Evolutionary conservation across 2,888 invertebrate species (phyloP).

Genomic region (Hemicrepidius hirtus): DNA sequence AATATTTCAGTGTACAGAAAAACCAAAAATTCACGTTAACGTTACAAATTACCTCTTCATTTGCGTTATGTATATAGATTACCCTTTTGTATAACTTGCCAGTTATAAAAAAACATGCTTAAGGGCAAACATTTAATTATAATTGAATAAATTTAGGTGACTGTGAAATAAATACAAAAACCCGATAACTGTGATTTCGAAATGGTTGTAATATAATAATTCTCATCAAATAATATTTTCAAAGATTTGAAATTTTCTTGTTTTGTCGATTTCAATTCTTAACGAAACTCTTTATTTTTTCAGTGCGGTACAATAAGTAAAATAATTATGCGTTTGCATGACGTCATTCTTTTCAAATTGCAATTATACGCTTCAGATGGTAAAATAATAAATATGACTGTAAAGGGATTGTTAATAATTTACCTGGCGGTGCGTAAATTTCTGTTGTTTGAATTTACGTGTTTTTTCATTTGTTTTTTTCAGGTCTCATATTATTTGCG

Average conservation of each 20-base stretch:
- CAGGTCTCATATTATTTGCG: constrained; percentile 14
- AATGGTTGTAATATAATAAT: too few relatives aligned
- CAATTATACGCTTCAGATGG: neutral
- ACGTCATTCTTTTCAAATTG: neutral
- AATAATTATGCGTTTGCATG: neutral
- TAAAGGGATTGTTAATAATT: constrained; percentile 22
- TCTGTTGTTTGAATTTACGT: constrained; percentile 18
- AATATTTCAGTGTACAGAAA: constrained; percentile 39
- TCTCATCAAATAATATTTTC: too few relatives aligned
- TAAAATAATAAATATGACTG: constrained; percentile 18
- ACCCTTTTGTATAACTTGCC: too few relatives aligned
- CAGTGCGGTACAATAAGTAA: too few relatives aligned
- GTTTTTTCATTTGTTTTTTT: constrained; percentile 23
- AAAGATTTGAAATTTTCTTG: neutral
- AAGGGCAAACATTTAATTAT: too few relatives aligned
- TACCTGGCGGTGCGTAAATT: constrained; percentile 12
- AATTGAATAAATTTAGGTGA: too few relatives aligned
- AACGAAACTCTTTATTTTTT: too few relatives aligned
- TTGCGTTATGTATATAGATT: neutral
- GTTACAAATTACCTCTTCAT: constrained; percentile 14
- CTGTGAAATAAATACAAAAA: too few relatives aligned
- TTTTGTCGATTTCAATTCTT: too few relatives aligned
- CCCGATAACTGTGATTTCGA: too few relatives aligned
- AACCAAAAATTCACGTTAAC: constrained; percentile 13
- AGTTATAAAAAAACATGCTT: too few relatives aligned